These are phyloP conservation scores for Tenthredo distinguenda DNA, from an alignment of 2,888 invertebrate genomes.

Conservation along the genomic window DNA sequence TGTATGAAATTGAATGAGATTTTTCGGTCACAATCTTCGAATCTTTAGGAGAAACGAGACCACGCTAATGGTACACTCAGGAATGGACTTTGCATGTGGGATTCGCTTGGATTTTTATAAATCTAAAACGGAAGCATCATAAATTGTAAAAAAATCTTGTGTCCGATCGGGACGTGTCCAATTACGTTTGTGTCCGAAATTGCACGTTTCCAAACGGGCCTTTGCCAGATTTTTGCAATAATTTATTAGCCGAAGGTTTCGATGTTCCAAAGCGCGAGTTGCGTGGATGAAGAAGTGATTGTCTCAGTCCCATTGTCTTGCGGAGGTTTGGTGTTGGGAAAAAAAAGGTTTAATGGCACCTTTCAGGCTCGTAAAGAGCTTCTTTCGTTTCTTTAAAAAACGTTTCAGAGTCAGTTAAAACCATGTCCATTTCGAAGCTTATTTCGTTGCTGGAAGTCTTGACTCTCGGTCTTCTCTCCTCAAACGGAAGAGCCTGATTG, in stretches of 20 bases:
- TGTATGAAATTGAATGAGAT: too few species aligned
- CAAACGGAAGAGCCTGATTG: neutral
- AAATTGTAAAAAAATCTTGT: too few species aligned
- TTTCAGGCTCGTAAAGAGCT: neutral
- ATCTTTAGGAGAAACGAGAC: too few species aligned
- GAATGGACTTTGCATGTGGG: too few species aligned
- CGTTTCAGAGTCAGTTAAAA: constrained; percentile 60
- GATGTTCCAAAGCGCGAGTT: neutral
- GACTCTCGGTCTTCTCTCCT: constrained; percentile 41
- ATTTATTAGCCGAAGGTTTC: neutral
- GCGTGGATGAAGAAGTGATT: neutral
- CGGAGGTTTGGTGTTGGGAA: neutral
- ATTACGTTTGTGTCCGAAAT: too few species aligned
- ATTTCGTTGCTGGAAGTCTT: constrained; percentile 58
- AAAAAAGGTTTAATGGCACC: neutral
- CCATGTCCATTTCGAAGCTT: constrained; percentile 67
- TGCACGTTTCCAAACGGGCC: too few species aligned
- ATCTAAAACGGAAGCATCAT: too few species aligned
- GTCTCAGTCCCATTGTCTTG: neutral
- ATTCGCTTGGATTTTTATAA: too few species aligned
- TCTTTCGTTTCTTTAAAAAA: constrained; percentile 55
- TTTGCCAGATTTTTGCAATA: neutral
- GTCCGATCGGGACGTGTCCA: too few species aligned
- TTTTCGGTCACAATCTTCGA: too few species aligned
- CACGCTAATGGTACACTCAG: too few species aligned